Base-by-base conservation (phyloP, 2,113 vertebrate species). In the Thinocorus orbignyianus region DNA sequence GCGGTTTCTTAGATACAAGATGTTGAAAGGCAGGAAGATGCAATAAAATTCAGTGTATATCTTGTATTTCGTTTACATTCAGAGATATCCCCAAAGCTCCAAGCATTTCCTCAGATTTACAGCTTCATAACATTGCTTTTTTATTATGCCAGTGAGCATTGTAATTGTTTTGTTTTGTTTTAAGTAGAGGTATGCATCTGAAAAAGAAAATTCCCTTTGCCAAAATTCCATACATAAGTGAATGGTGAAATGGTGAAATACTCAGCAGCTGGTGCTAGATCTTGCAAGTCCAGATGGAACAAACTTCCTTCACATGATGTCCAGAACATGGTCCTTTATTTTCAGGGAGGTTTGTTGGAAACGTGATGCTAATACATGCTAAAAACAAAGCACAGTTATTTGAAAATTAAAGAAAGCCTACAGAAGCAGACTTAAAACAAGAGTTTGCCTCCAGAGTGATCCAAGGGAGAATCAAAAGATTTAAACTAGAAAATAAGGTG, bases 201-300 rank as follows among this genome's bases (percentile, higher is more conserved):
- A 90, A 81, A 87, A 84, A 91, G 89, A 95, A 69, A 94, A 94
- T 35, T 84, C 61, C 35, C 77, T 35, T 73, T 96, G 96, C 95
- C 95, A 96, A 97, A 94, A 95, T 97, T 96, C 95, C 94, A 30
- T 93, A 80, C 94, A 82, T 96, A 89, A 95, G 52, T 91, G 81
- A 87, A 90, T 1, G 7, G 91, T 94, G 91, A 92, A 93, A 94
- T 95, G 93, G 91, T 90, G 95, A 94, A 94, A 95, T 85, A 95
- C 62, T 94, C 84, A 85, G 74, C 96, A 95, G 95, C 95, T 96
- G 91, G 93, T 95, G 93, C 93, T 96, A 72, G 95, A 87, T 95
- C 94, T 92, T 91, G 70, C 86, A 96, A 96, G 93, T 92, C 91
- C 94, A 97, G 90, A 93, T 94, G 93, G 94, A 93, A 72, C 86